Conservation (phyloP, 2,888 invertebrate species). For the Nasonia oneida region DNA sequence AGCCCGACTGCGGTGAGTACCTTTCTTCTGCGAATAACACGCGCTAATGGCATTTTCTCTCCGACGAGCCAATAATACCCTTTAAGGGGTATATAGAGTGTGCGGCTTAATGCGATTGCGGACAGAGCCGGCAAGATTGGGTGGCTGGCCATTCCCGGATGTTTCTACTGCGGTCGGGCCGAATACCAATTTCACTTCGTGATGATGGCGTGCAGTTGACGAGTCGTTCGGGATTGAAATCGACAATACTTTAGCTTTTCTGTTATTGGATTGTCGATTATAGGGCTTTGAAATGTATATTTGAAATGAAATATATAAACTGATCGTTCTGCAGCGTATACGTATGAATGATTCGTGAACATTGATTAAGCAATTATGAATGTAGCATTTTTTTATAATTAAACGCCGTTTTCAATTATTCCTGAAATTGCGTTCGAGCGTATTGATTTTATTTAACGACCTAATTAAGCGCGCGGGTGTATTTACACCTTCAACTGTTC, state of each 20-base stretch:
- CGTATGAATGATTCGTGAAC: too few species aligned
- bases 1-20: constrained; percentile 88
- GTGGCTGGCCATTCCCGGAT: background rate
- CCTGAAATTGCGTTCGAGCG: too few species aligned
- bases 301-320: too few species aligned
- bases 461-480: too few species aligned
- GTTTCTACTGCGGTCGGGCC: background rate
- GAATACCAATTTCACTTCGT: background rate
- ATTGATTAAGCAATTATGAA: too few species aligned
- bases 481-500: background rate
- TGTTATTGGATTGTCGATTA: too few species aligned
- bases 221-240: background rate
- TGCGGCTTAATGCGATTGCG: background rate
- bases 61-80: background rate
- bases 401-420: too few species aligned
- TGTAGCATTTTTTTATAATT: too few species aligned
- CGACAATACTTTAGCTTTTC: background rate
- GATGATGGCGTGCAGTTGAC: background rate
- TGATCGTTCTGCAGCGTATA: too few species aligned
- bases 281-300: too few species aligned
- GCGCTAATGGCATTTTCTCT: background rate
- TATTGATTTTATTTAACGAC: too few species aligned
- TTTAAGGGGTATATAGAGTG: background rate
- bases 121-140: background rate
- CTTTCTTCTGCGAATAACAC: background rate